phyloP scores from a whole-genome alignment of 2,113 vertebrate species.

The Callopanchax toddi region DNA sequence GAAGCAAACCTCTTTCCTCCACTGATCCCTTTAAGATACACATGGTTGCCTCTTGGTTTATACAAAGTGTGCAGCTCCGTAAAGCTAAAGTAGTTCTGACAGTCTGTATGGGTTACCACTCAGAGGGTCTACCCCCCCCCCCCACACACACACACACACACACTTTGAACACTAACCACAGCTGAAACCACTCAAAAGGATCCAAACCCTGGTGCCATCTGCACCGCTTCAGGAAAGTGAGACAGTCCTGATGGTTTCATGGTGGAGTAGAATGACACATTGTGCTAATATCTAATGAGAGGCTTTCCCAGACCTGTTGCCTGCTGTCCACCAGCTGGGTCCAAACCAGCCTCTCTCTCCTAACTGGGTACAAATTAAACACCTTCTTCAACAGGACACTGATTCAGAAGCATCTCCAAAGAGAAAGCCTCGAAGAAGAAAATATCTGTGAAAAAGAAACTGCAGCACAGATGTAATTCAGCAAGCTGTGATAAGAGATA shows the following conservation, averaged over 20 bases:
- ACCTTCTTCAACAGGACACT: too few species aligned
- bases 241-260: conserved; percentile 21
- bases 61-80: conserved; percentile 31
- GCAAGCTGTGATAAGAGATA: conserved; percentile 45
- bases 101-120: conserved; percentile 39
- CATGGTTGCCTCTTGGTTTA: conserved; percentile 15
- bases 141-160: too few species aligned
- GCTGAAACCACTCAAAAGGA: conserved; percentile 63
- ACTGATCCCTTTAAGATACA: neutral
- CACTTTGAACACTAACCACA: conserved; percentile 61
- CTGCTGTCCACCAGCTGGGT: conserved; percentile 70
- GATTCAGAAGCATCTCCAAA: too few species aligned
- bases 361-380: too few species aligned
- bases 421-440: neutral
- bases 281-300: neutral
- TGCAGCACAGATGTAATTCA: conserved; percentile 43
- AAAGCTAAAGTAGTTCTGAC: conserved; percentile 52
- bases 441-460: neutral
- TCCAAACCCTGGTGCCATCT: conserved; percentile 52
- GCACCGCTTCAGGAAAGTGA: conserved; percentile 37
- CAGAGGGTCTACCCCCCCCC: conserved; percentile 65
- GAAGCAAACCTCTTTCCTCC: neutral
- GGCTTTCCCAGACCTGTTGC: too few species aligned
- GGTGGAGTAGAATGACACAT: conserved; percentile 14
- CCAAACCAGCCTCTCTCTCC: conserved; percentile 47